phyloP scores from a whole-genome alignment of 1,140 invertebrate genomes.

The Apis cerana region DNA sequence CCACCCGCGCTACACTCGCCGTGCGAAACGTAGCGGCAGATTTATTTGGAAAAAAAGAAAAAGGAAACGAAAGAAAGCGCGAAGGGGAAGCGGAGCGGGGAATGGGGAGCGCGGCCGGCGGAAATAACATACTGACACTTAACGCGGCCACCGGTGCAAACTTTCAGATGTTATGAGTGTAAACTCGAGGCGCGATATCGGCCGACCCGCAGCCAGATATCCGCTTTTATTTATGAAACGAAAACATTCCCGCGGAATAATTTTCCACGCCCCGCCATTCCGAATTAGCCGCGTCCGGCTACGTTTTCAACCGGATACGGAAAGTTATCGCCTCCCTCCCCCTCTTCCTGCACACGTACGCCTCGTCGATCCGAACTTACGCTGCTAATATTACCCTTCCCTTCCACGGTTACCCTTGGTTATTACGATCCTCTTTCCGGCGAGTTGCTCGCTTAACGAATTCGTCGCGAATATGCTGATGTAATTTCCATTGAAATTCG shows the following conservation, averaged over 20 bases:
- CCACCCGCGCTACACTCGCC: neutral
- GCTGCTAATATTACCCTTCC: neutral
- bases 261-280: slow-evolving; percentile 4
- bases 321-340: slow-evolving; percentile 8
- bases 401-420: neutral
- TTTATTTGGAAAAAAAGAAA: slow-evolving; percentile 4
- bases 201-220: neutral
- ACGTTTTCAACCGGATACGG: slow-evolving; percentile 15
- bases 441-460: slow-evolving; percentile 7
- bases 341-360: neutral
- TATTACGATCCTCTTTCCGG: neutral
- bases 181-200: slow-evolving; percentile 45
- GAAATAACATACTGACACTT: slow-evolving; percentile 53
- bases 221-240: slow-evolving; percentile 56
- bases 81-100: slow-evolving; percentile 25
- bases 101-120: slow-evolving; percentile 33
- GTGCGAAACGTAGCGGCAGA: neutral
- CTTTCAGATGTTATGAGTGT: slow-evolving; percentile 60
- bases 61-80: neutral
- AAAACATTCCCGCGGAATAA: slow-evolving; percentile 32
- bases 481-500: slow-evolving; percentile 50
- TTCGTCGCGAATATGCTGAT: neutral
- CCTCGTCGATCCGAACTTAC: slow-evolving; percentile 3
- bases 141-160: slow-evolving; percentile 47
- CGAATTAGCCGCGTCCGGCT: slow-evolving; percentile 35